Base-by-base conservation (phyloP, 2,888 invertebrate species). In the Hydrotaea cyrtoneurina region DNA sequence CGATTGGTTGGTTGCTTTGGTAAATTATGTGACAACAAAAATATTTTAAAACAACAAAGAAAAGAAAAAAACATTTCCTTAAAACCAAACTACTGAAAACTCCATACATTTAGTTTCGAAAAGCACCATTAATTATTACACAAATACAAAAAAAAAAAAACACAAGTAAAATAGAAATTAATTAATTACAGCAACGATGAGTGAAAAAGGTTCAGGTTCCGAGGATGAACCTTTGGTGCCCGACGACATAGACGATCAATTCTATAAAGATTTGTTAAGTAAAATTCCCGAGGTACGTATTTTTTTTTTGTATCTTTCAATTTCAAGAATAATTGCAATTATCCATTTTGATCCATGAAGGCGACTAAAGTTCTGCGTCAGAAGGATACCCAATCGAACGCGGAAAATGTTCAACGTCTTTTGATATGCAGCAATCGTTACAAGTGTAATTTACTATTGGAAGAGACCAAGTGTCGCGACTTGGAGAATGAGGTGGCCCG, bases 151-250 rank as follows among this genome's bases (percentile, higher is more conserved):
- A n/a, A 31, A 31, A 31, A 31, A 7, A 31, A 31, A 31, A 31
- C 3, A 31, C 7, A 31, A 2, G 2, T 4, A 31, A 64, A 11
- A 8, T 39, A 39, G 26, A 31, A 17, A 23, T 55, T 53, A 39
- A 39, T 66, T 57, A 69, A 46, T 59, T 31, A 43, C 76, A 36
- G 2, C 0, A 46, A 19, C 36, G 53, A 39, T 66, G 74, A 69
- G 69, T 71, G 85, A 80, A 87, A 91, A 91, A 79, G 91, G 89
- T 75, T 91, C 92, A 0, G 92, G 90, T 8, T 92, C 91, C 11
- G 92, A 92, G 79, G 92, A 92, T 85, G 92, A 92, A 83, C 91
- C 92, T 1, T 77, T 92, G 66, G 91, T 92, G 23, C 92, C 92
- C 8, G 91, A 92, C 53, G 88, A 90, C 19, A 91, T 92, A 21